These are phyloP conservation scores for Triplophysa bombifrons DNA, from an alignment of 2,797 vertebrate species.

Conservation along the genomic window DNA sequence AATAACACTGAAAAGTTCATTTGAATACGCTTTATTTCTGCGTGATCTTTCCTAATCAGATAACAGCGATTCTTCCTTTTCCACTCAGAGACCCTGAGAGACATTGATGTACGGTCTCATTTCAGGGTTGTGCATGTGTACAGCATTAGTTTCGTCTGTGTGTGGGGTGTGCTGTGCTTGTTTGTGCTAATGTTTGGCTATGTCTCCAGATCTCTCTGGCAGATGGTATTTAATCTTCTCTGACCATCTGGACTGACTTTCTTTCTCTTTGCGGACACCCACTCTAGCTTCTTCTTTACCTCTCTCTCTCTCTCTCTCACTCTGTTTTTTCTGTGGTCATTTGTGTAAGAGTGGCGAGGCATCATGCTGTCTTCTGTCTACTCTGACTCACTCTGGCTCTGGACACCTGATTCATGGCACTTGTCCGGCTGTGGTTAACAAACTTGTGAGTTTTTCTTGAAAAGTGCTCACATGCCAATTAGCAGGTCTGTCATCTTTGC, in stretches of 20 bases:
- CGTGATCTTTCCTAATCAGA: neutral
- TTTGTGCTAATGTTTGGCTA: constrained; percentile 55
- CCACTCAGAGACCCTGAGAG: constrained; percentile 11
- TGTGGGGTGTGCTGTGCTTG: constrained; percentile 21
- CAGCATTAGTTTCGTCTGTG: constrained; percentile 32
- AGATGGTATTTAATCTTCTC: constrained; percentile 79
- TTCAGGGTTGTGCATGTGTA: constrained; percentile 30
- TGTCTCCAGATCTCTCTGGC: constrained; percentile 61
- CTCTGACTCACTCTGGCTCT: constrained; percentile 44
- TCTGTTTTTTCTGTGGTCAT: constrained; percentile 36
- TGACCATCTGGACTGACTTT: constrained; percentile 77
- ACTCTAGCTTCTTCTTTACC: constrained; percentile 48
- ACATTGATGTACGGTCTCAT: constrained; percentile 16
- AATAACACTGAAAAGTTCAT: neutral
- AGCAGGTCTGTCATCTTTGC: neutral
- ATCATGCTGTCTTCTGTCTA: constrained; percentile 46
- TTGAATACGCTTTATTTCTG: neutral
- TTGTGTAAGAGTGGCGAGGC: constrained; percentile 45
- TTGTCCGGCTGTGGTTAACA: constrained; percentile 13
- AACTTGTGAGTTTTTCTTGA: constrained; percentile 12
- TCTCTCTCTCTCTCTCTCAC: constrained; percentile 28
- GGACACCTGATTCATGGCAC: constrained; percentile 37
- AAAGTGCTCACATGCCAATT: neutral
- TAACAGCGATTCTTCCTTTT: neutral
- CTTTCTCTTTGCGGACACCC: constrained; percentile 67